Conservation (phyloP, 2,888 invertebrate genomes). For the Embidobia sp. region DNA sequence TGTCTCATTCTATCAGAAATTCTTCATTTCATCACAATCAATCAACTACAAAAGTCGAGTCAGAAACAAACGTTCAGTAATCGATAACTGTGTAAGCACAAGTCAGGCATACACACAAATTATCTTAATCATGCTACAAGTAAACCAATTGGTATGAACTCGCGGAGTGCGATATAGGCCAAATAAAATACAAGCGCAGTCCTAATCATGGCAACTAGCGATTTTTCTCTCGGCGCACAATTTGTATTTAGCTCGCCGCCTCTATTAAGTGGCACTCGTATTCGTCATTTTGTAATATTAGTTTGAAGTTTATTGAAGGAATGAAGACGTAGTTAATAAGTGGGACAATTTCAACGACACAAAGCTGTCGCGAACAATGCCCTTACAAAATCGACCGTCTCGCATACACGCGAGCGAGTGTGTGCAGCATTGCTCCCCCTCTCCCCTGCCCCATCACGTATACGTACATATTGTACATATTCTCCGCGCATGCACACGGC, state of each 20-base stretch:
- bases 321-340: slow-evolving; percentile 56
- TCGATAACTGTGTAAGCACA: slow-evolving; percentile 11
- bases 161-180: slow-evolving; percentile 22
- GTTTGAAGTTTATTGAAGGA: slow-evolving; percentile 58
- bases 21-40: too few relatives aligned
- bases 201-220: slow-evolving; percentile 21
- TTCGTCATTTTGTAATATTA: slow-evolving; percentile 55
- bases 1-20: too few relatives aligned
- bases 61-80: slow-evolving; percentile 1
- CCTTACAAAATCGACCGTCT: slow-evolving; percentile 62
- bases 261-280: slow-evolving; percentile 42
- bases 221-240: slow-evolving; percentile 32
- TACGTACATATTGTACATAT: slow-evolving; percentile 51
- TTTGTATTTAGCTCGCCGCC: slow-evolving; percentile 44
- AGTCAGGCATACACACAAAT: slow-evolving; percentile 13
- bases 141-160: slow-evolving; percentile 36
- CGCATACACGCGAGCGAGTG: slow-evolving; percentile 10
- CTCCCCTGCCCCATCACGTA: slow-evolving; percentile 32
- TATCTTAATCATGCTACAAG: slow-evolving; percentile 22
- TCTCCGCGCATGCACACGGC: slow-evolving; percentile 56
- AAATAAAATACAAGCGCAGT: slow-evolving; percentile 23
- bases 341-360: slow-evolving; percentile 53
- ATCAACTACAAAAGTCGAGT: too few relatives aligned
- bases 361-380: slow-evolving; percentile 63
- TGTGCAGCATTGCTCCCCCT: slow-evolving; percentile 7